Conservation (phyloP, 2,797 vertebrate species). For the Alca torda region DNA sequence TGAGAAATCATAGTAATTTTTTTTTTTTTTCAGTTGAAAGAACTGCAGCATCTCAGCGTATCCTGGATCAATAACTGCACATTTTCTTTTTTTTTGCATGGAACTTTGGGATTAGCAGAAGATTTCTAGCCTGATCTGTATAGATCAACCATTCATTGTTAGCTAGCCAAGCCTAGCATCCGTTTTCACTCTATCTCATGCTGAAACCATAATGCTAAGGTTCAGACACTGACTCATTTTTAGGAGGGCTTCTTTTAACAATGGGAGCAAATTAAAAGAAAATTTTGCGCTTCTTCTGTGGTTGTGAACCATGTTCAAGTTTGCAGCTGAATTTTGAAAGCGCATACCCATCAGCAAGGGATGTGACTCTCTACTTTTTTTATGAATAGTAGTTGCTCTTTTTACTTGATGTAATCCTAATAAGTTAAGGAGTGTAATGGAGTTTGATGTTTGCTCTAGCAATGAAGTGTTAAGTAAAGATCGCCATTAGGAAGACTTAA, state of each 20-base stretch:
- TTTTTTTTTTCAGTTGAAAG: background rate
- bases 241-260: background rate
- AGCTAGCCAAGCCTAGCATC: background rate
- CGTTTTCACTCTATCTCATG: background rate
- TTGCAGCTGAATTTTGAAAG: background rate
- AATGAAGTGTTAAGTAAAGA: background rate
- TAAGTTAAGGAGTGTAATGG: background rate
- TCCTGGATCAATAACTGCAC: background rate
- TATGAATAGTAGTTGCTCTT: background rate
- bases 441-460: background rate
- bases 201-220: background rate
- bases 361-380: background rate
- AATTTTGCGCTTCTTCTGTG: background rate
- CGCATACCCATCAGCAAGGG: background rate
- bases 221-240: background rate
- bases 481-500: background rate
- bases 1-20: background rate
- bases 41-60: background rate
- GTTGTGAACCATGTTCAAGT: background rate
- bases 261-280: background rate
- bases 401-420: background rate
- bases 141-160: background rate
- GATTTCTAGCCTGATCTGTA: background rate
- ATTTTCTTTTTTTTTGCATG: background rate
- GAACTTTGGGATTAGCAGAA: background rate